Conservation (phyloP, 2,113 vertebrate genomes). For the Dicentrarchus labrax region DNA sequence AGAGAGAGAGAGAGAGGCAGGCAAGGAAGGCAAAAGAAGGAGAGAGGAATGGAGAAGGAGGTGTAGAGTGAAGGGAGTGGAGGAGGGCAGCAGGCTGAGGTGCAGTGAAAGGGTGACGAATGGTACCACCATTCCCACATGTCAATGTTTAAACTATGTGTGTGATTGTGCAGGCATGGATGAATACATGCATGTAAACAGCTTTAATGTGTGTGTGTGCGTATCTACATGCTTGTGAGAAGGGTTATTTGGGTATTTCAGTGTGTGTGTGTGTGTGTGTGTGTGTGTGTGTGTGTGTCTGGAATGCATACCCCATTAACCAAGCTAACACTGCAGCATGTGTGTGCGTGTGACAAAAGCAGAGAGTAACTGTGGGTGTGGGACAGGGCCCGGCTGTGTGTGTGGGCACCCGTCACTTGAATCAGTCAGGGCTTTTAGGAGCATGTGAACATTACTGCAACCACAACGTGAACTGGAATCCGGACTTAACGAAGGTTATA, state of each 20-base stretch:
- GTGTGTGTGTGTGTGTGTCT: slow-evolving; percentile 23
- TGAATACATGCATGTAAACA: slow-evolving; percentile 8
- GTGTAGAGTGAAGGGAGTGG: slow-evolving; percentile 64
- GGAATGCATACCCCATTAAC: slow-evolving; percentile 66
- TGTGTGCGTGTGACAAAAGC: slow-evolving; percentile 27
- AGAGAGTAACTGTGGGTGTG: slow-evolving; percentile 26
- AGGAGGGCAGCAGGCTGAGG: slow-evolving; percentile 38
- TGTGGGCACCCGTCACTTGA: slow-evolving; percentile 71
- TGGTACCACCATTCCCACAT: slow-evolving; percentile 3
- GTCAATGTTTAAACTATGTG: slow-evolving; percentile 44
- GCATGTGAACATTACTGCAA: slow-evolving; percentile 76
- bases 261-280: slow-evolving; percentile 15
- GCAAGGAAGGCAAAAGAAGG: slow-evolving; percentile 15
- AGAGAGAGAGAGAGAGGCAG: slow-evolving; percentile 2
- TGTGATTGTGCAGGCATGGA: slow-evolving; percentile 4
- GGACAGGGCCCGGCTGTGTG: slow-evolving; percentile 65
- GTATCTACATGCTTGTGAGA: neutral
- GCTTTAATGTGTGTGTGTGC: neutral
- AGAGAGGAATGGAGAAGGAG: slow-evolving; percentile 42
- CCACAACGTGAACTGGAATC: slow-evolving; percentile 70
- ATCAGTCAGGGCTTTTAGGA: slow-evolving; percentile 52
- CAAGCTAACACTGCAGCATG: slow-evolving; percentile 39
- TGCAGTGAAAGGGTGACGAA: slow-evolving; percentile 43
- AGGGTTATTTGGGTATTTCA: slow-evolving; percentile 11
- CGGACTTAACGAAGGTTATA: slow-evolving; percentile 75